Conservation (phyloP, 2,113 vertebrate genomes). For the Todiramphus saurophagus region DNA sequence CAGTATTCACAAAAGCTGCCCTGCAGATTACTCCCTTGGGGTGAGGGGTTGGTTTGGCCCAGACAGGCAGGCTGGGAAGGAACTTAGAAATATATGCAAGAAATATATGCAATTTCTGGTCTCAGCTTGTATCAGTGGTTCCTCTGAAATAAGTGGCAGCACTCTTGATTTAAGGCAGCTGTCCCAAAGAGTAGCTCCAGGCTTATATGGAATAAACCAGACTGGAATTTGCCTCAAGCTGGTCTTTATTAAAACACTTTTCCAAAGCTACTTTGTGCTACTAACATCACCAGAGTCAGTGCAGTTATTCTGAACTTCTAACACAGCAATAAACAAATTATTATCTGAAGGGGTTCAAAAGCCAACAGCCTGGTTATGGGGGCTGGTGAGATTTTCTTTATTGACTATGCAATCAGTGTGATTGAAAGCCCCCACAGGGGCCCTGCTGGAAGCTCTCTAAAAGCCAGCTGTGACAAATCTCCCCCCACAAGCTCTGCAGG, state of each 20-base stretch:
- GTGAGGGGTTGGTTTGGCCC: neutral
- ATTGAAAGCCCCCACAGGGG: neutral
- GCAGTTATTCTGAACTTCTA: neutral
- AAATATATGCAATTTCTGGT: neutral
- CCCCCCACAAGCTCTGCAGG: neutral
- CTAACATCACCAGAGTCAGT: fast-evolving
- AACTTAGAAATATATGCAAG: neutral
- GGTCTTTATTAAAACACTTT: neutral
- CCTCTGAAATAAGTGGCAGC: neutral
- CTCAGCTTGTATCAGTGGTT: neutral
- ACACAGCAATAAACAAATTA: neutral
- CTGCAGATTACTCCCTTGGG: neutral
- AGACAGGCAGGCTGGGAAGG: neutral
- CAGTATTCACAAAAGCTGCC: neutral
- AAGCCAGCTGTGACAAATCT: constrained; percentile 3
- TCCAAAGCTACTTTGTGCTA: neutral
- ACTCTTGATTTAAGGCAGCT: neutral
- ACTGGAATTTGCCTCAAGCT: neutral
- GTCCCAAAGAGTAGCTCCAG: neutral
- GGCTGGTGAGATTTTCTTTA: neutral
- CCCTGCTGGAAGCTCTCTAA: neutral
- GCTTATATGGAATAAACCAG: neutral
- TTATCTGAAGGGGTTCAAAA: constrained; percentile 16
- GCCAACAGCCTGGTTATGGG: neutral
- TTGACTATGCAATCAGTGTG: neutral